Evolutionary conservation across 2,888 invertebrate genomes (phyloP), one percentile per base, ranked within the genome.

Genomic region (Drosophila ezoana): DNA sequence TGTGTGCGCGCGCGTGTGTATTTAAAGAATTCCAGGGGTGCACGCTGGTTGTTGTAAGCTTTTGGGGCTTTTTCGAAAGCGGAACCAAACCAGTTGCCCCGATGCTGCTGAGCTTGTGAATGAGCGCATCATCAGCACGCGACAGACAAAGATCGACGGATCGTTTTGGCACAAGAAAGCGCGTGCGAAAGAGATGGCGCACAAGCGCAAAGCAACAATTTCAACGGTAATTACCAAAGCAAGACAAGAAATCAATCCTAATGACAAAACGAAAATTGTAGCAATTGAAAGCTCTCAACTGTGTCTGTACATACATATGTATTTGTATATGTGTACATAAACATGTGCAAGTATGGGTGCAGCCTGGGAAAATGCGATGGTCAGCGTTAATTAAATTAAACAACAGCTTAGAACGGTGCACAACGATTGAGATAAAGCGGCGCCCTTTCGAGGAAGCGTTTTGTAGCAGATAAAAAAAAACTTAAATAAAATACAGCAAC

Each of bases 51-150:
- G 8, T 28, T 28, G 59, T 58, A 64, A 66, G 40, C 43, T 62
- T 63, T 60, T 58, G 52, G 43, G 20, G 40, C 37, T 69, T 72
- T 87, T 89, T 87, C 74, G 89, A 85, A 85, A 85, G 85, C 80
- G 88, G 83, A 85, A 85, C 86, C 72, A 85, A 89, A 88, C 84
- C 89, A 78, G 89, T 83, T 87, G 60, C 54, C 52, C 33, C 23
- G 41, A 48, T 40, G 48, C 57, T 33, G 47, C 48, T 61, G 59
- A 48, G 64, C 60, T 60, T 66, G 53, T 63, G 69, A 62, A 68
- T 69, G 80, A 28, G 60, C 76, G 52, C 67, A 72, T 76, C 73
- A 72, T 67, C 64, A 80, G 75, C 72, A 70, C 57, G 65, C 70
- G 65, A 68, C 63, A 72, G 49, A 48, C 60, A 37, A 40, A 57